A percentile compares a stretch with the other conserved stretches of the same genome.
These are phyloP conservation scores for Gnathonemus echidnorhynchus DNA, from an alignment of 2,113 vertebrate genomes.

Conservation along the genomic window DNA sequence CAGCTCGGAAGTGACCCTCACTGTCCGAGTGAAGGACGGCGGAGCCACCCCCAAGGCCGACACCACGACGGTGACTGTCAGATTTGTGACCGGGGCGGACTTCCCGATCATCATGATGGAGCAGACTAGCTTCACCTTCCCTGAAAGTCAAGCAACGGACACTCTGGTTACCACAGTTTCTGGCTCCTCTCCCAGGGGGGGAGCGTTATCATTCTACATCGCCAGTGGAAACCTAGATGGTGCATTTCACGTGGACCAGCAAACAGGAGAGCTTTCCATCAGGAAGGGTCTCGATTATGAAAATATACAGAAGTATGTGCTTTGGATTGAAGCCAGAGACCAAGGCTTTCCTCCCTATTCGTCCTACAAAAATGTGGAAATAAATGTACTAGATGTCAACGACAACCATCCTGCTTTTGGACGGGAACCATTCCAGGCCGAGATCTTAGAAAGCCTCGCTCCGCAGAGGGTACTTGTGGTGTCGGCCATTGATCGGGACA, in stretches of 20 bases:
- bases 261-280: conserved; percentile 82
- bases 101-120: conserved; percentile 77
- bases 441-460: conserved; percentile 81
- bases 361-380: conserved; percentile 82
- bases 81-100: conserved; percentile 79
- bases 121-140: conserved; percentile 75
- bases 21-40: conserved; percentile 80
- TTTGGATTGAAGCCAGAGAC: conserved; percentile 92
- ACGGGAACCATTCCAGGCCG: conserved; percentile 76
- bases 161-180: conserved; percentile 74
- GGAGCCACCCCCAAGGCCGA: conserved; percentile 76
- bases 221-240: conserved; percentile 88
- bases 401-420: conserved; percentile 83
- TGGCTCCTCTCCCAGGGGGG: conserved; percentile 77
- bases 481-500: conserved; percentile 77
- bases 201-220: conserved; percentile 81
- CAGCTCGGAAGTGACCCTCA: conserved; percentile 82
- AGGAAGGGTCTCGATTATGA: conserved; percentile 79
- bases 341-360: conserved; percentile 93
- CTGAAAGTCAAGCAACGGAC: conserved; percentile 77
- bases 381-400: conserved; percentile 80
- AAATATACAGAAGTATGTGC: conserved; percentile 77
- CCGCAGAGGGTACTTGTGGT: conserved; percentile 76
- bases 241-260: conserved; percentile 82
- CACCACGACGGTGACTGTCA: conserved; percentile 85